Evolutionary conservation across 2,113 vertebrate genomes (phyloP), one percentile per base, ranked within the genome.

Genomic region (Poeciliopsis prolifica): DNA sequence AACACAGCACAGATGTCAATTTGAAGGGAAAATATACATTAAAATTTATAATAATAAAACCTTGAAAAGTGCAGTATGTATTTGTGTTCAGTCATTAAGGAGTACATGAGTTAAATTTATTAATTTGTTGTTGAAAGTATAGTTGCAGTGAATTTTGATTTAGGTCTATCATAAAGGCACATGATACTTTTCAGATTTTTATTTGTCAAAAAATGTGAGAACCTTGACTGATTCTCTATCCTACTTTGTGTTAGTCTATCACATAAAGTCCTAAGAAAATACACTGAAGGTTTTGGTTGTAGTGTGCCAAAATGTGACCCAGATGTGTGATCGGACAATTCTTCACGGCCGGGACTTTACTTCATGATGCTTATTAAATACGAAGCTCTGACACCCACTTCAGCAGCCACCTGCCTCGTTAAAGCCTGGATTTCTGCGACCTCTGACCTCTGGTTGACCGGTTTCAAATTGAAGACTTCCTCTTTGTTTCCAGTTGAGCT

Each of bases 381-480:
- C 3, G 19, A 31, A 64, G 14, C 17, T 33, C 12, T 64, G 29
- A 51, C 30, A 65, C 31, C 17, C 61, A 30, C 31, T 29, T 60
- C 42, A 7, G 3, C 65, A 67, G 65, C 48, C 63, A 44, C 40
- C 62, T 40, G 28, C 58, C 24, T 63, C 40, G 68, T 65, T 31
- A 61, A 48, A 61, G 60, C 24, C 29, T 48, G 17, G 40, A 33
- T 51, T 31, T 69, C 62, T 51, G 35, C 65, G 75, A 82, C 79
- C 77, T 74, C 12, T 58, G 84, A 79, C 84, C 79, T 71, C 40
- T 51, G 31, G 42, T 11, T 68, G 64, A 70, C n/a, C 19, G 26
- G 12, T 13, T 28, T n/a, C 31, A 48, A 77, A 44, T 3, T 14
- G 7, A 28, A 29, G 61, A 28, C 77, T 31, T 74, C 30, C 15